Evolutionary conservation across 2,888 invertebrate genomes (phyloP).

Genomic region (Yponomeuta malinellus): DNA sequence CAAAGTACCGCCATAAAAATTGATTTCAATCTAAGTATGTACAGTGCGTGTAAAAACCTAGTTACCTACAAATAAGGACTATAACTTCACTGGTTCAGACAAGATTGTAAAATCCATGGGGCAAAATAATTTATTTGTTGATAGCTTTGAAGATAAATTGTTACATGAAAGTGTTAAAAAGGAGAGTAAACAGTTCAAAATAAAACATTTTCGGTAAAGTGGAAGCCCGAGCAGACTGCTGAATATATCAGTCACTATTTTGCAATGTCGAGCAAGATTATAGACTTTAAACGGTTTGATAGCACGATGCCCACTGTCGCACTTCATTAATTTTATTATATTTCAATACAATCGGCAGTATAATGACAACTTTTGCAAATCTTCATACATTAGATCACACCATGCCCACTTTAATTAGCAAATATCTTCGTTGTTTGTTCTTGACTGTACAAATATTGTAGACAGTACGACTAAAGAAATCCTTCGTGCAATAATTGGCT

Average conservation of each 20-base stretch:
- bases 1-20: neutral
- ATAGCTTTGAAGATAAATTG: neutral
- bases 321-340: no score
- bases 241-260: constrained; percentile 60
- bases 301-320: no score
- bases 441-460: no score
- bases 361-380: no score
- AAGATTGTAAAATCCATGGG: constrained; percentile 4
- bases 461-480: no score
- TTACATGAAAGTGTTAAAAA: constrained; percentile 8
- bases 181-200: constrained; percentile 49
- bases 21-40: constrained; percentile 40
- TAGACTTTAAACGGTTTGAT: no score
- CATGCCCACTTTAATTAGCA: no score
- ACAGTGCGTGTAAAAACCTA: constrained; percentile 52
- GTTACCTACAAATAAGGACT: constrained; percentile 28
- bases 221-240: constrained; percentile 73
- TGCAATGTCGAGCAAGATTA: neutral
- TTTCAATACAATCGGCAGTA: no score
- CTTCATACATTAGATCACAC: no score
- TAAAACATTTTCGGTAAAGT: constrained; percentile 52
- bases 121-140: neutral
- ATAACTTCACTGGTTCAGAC: constrained; percentile 48
- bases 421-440: no score
- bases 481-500: no score